Evolutionary conservation across 2,797 vertebrate genomes (phyloP).

Genomic region (Micrastur ruficollis): DNA sequence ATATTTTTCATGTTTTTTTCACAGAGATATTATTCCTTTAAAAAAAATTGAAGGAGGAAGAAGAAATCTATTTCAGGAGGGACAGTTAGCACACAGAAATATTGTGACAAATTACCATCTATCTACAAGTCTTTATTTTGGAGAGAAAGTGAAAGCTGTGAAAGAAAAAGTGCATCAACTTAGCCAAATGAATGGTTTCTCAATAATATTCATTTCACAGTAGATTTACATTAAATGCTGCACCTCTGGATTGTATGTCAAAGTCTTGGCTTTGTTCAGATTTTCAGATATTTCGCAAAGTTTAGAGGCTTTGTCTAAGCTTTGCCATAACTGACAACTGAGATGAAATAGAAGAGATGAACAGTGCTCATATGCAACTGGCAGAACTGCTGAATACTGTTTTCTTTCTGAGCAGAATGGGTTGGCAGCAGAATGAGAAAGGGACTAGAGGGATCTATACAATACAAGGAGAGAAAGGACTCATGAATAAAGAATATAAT

Average conservation of each 20-base stretch:
- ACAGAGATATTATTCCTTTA: neutral
- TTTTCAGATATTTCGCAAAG: slow-evolving; percentile 10
- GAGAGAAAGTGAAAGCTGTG: neutral
- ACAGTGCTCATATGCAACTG: neutral
- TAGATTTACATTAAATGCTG: neutral
- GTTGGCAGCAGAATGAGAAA: neutral
- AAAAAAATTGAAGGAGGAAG: too few species aligned
- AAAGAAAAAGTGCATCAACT: neutral
- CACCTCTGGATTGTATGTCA: neutral
- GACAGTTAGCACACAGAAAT: neutral
- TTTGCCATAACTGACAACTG: neutral
- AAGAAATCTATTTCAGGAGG: neutral
- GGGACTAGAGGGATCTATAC: neutral
- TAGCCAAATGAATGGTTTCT: neutral
- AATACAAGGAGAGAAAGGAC: neutral
- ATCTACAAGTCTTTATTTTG: neutral
- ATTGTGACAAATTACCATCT: neutral
- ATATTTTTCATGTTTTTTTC: neutral
- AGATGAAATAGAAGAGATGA: neutral
- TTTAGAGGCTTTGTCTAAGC: slow-evolving; percentile 3
- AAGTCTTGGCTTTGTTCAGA: neutral
- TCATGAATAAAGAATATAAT: neutral
- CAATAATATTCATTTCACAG: neutral
- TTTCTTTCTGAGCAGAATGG: neutral
- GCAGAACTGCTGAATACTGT: neutral